Percentiles rank a stretch among this genome's conserved stretches.
Conservation (phyloP, 2,888 invertebrate species). For the Antheraea yamamai region DNA sequence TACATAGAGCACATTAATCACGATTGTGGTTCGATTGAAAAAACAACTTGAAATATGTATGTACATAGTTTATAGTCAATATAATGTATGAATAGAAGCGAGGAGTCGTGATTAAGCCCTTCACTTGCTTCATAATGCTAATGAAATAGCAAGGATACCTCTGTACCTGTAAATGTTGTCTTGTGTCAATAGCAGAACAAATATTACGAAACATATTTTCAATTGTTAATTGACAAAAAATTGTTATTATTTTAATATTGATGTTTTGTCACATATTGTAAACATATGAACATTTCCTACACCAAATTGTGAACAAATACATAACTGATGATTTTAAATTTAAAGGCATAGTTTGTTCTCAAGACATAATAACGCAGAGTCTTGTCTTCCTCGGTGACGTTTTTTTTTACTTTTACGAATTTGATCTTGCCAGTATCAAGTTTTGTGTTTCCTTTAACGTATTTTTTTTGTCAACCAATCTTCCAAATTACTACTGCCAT, state of each 20-base stretch:
- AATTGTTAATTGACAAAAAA: background rate
- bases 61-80: background rate
- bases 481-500: no score
- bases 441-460: no score
- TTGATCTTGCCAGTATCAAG: no score
- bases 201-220: background rate
- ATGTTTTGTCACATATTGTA: background rate
- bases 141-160: background rate
- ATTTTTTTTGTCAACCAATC: no score
- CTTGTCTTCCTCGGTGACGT: no score
- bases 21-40: background rate
- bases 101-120: constrained; percentile 1
- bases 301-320: no score
- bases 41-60: background rate
- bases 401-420: no score
- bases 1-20: background rate
- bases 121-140: constrained; percentile 5
- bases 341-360: no score
- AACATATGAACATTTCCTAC: no score
- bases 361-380: no score
- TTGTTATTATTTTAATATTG: background rate
- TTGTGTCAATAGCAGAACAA: background rate
- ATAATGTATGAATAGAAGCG: background rate
- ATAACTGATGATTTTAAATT: no score
- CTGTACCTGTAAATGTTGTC: background rate